Conservation (phyloP, 2,113 vertebrate genomes). For the Chaenocephalus aceratus region DNA sequence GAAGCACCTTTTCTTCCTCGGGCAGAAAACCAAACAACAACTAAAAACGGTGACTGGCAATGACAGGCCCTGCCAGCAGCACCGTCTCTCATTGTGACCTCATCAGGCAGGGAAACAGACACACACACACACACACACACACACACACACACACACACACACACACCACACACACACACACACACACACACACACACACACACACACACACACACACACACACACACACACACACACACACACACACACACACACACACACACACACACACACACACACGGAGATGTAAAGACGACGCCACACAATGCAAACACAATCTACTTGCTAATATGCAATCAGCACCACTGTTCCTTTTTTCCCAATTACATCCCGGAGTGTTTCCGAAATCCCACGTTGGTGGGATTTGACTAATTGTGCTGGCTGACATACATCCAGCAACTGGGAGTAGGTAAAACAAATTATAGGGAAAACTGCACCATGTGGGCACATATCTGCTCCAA, state of each 20-base stretch:
- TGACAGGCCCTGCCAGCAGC: conserved; percentile 77
- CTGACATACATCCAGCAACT: conserved; percentile 66
- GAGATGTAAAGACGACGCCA: conserved; percentile 21
- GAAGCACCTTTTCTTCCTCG: conserved; percentile 73
- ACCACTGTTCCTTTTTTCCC: conserved; percentile 28
- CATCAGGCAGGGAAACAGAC: conserved; percentile 59
- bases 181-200: too few species aligned
- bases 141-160: too few species aligned
- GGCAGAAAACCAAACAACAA: conserved; percentile 76
- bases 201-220: too few species aligned
- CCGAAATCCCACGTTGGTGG: conserved; percentile 56
- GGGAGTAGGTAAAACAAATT: conserved; percentile 60
- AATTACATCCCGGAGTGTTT: conserved; percentile 60
- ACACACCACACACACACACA: too few species aligned
- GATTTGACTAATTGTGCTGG: conserved; percentile 78
- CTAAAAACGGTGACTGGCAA: conserved; percentile 73
- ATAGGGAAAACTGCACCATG: conserved; percentile 19
- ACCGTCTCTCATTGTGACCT: conserved; percentile 70
- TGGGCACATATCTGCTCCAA: background rate
- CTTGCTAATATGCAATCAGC: conserved; percentile 75
- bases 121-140: background rate
- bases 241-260: too few species aligned
- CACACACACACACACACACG: background rate
- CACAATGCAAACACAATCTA: conserved; percentile 65
- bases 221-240: too few species aligned